phyloP scores from a whole-genome alignment of 2,113 vertebrate genomes.

The Barnardius zonarius region DNA sequence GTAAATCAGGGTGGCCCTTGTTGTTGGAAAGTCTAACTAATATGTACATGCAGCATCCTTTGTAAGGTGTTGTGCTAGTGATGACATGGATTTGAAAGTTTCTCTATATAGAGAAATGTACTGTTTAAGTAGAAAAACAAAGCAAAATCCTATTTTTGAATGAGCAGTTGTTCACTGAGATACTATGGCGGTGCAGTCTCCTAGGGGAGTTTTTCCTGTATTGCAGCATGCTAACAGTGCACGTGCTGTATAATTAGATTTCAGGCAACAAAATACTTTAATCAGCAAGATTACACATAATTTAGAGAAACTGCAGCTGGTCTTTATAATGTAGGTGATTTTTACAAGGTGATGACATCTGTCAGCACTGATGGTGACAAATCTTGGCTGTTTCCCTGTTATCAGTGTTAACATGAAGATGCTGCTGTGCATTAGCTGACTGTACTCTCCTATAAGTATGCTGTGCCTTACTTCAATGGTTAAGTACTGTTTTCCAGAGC shows the following conservation, averaged over 20 bases:
- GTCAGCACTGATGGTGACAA: not conserved
- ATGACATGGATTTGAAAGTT: not conserved
- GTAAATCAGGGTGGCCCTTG: not conserved
- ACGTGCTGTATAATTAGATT: not conserved
- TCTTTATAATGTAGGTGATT: not conserved
- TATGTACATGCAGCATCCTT: not conserved
- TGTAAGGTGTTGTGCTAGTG: not conserved
- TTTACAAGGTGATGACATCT: slow-evolving; percentile 27
- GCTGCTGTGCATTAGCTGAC: not conserved
- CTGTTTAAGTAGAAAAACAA: not conserved
- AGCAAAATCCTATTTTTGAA: not conserved
- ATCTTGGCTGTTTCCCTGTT: not conserved
- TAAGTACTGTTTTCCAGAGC: not conserved
- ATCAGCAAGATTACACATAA: not conserved
- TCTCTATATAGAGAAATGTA: not conserved
- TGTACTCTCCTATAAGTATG: not conserved
- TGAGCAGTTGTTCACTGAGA: not conserved
- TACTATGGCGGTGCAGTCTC: not conserved
- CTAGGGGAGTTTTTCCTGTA: not conserved
- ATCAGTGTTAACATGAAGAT: not conserved
- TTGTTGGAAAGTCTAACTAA: not conserved
- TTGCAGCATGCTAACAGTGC: not conserved
- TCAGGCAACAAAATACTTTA: not conserved
- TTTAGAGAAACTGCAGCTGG: not conserved
- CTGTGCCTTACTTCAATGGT: not conserved